Evolutionary conservation across 2,113 vertebrate species (phyloP), one percentile per base, ranked within the genome.

Genomic region (Lampris megalopsis): DNA sequence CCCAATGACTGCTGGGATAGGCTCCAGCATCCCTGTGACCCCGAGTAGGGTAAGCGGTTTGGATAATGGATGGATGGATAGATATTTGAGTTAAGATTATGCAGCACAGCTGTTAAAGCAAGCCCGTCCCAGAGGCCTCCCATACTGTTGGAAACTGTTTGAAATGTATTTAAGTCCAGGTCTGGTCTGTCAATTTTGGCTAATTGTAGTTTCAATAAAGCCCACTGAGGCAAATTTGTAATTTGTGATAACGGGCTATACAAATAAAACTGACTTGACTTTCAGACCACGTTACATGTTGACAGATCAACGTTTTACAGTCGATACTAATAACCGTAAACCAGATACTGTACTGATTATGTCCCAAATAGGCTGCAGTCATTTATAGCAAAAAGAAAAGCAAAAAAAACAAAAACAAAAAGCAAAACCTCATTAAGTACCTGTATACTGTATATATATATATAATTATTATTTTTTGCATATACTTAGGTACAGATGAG

Each of bases 401-500:
- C 82, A 81, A 80, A 88, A 88, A 45, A 83, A 90, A 24, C 24
- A 24, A 24, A 24, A 24, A 24, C 24, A 24, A 24, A 24, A 24
- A 24, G 24, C 24, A 24, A 24, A 24, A 24, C 24, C 24, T 35
- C 54, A 5, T 59, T 79, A 6, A 89, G 90, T 76, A 90, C 86
- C 86, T 84, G 81, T 82, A 78, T 78, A 82, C 56, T 83, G 84
- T 82, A 75, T 65, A 79, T 70, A 69, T 71, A 65, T 81, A 52
- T 68, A 54, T 77, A 63, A 49, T 62, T 65, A 68, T 63, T 61
- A 52, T 81, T 65, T 57, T 37, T 49, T 88, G 73, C 63, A 67
- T 84, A 87, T 84, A 77, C 71, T 61, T 50, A 68, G 82, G 85
- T 92, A 82, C 86, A 81, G 86, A 83, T 81, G 45, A 77, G 75